Conservation (phyloP, 2,113 vertebrate genomes). For the Lasiurus cinereus region DNA sequence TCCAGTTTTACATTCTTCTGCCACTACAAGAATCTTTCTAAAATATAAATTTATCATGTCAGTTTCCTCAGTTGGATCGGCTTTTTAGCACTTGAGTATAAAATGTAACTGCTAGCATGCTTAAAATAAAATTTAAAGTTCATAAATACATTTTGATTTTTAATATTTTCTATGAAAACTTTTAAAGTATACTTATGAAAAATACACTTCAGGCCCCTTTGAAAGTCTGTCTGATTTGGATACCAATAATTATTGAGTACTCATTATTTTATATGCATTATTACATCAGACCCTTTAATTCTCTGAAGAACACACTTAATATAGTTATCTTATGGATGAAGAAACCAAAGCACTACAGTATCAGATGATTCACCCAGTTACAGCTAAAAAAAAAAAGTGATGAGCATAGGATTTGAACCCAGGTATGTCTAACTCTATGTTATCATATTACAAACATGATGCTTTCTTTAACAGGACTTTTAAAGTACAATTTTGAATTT, state of each 20-base stretch:
- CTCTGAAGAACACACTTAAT: neutral
- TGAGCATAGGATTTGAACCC: neutral
- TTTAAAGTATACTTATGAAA: neutral
- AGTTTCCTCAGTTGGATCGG: neutral
- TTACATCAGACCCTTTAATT: neutral
- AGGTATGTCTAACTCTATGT: neutral
- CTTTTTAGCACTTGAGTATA: neutral
- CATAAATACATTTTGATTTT: neutral
- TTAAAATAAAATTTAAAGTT: conserved; percentile 21
- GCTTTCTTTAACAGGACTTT: neutral
- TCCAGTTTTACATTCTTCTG: neutral
- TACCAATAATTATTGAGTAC: neutral
- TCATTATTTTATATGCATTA: neutral
- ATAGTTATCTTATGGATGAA: neutral
- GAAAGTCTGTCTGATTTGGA: neutral
- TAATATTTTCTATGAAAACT: conserved; percentile 29
- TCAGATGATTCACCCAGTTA: neutral
- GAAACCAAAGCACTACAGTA: neutral
- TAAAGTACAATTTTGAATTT: neutral
- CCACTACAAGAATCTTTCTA: neutral
- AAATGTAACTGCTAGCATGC: neutral
- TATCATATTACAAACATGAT: neutral
- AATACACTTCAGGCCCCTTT: neutral
- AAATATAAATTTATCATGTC: neutral
- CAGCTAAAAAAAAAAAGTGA: neutral